These are phyloP conservation scores for Standfussiana lucernea DNA, from an alignment of 2,888 invertebrate genomes.

Conservation along the genomic window DNA sequence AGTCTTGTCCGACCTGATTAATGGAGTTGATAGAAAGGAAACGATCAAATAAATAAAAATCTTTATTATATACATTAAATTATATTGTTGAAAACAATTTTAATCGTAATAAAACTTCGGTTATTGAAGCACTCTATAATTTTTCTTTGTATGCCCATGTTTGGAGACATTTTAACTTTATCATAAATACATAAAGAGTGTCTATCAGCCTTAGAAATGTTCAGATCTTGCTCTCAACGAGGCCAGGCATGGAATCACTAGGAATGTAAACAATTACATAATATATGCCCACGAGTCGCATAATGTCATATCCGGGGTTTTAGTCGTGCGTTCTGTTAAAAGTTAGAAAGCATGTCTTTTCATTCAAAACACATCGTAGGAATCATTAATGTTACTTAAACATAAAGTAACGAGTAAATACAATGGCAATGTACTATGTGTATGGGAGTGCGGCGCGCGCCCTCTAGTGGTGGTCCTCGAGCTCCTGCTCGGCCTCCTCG, in stretches of 20 bases:
- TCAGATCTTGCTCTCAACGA: conserved; percentile 85
- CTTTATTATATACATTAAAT: conserved; percentile 90
- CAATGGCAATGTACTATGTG: conserved; percentile 86
- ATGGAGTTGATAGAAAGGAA: conserved; percentile 62
- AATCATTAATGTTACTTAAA: conserved; percentile 88
- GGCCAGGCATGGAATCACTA: conserved; percentile 78
- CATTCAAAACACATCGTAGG: conserved; percentile 81
- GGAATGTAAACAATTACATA: conserved; percentile 84
- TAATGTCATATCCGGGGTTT: conserved; percentile 82
- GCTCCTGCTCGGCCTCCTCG: conserved; percentile 93
- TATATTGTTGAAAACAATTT: conserved; percentile 86
- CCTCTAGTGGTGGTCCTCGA: conserved; percentile 90
- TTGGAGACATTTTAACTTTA: conserved; percentile 77
- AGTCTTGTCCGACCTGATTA: conserved; percentile 28
- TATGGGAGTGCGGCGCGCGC: conserved; percentile 58
- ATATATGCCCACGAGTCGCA: conserved; percentile 77
- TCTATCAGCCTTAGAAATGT: conserved; percentile 86
- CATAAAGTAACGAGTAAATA: conserved; percentile 84
- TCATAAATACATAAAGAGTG: conserved; percentile 80
- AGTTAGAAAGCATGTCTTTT: conserved; percentile 89
- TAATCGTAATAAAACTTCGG: conserved; percentile 85
- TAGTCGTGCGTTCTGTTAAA: conserved; percentile 89
- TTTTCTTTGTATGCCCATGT: conserved; percentile 79
- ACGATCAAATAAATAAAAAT: conserved; percentile 85
- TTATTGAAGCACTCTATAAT: conserved; percentile 86